Evolutionary conservation across 1,140 invertebrate species (phyloP), one percentile per base, ranked within the genome.

Genomic region (Nebria ingens): DNA sequence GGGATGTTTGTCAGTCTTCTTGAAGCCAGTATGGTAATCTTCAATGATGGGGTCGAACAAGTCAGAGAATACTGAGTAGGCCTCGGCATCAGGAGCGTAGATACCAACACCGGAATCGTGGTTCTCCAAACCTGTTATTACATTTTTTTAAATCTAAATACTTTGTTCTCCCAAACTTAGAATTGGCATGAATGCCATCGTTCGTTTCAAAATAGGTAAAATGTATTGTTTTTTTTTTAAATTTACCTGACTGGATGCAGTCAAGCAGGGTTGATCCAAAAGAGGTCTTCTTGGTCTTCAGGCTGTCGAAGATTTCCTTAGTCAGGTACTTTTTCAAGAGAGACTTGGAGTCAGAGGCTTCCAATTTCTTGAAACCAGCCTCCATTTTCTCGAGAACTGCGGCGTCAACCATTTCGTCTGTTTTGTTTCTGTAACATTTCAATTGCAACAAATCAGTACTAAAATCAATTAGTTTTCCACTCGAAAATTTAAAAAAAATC

Each of bases 11-110:
- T 79, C 76, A 1, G 74, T 75, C 21, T 76, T 69, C 53, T 78
- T 77, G 66, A 85, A 81, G 49, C 79, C 79, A 2, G 63, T 71
- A 63, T 90, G 86, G 65, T 88, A 89, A 54, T 88, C 85, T 58
- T 84, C 76, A 64, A 91, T 89, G 64, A 90, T 79, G 9, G 84
- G 83, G 68, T 89, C 80, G 64, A 91, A 91, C 9, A 91, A 68
- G 40, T 77, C 74, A 11, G 69, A 69, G 62, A 89, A 90, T 1
- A 81, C 68, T 25, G 73, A 74, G 69, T 91, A 91, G 2, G 81
- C 71, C 51, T 89, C 80, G 0, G 81, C 74, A 72, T 91, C 86
- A 0, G 84, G 77, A 2, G 87, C 86, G 67, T 89, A 89, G 21
- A 87, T 65, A 56, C 85, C 86, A 9, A 85, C 73, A 12, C 74